Conservation (phyloP, 1,140 invertebrate species). For the Drosophila yakuba region DNA sequence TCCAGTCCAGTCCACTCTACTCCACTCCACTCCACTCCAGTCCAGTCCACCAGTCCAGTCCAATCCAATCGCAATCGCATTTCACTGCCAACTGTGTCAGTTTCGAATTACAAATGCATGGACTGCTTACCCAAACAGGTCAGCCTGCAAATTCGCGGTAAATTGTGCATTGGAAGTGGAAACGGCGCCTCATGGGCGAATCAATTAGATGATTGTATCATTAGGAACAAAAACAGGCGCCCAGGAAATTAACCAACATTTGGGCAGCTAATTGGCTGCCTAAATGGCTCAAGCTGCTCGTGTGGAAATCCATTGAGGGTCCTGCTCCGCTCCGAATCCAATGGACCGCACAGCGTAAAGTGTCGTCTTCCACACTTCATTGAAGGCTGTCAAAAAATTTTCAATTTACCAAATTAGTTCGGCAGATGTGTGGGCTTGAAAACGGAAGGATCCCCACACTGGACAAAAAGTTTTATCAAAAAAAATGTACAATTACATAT, state of each 20-base stretch:
- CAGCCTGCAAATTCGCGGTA: slow-evolving; percentile 67
- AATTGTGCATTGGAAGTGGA: slow-evolving; percentile 36
- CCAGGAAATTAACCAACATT: slow-evolving; percentile 79
- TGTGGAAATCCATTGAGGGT: slow-evolving; percentile 69
- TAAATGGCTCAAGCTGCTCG: slow-evolving; percentile 76
- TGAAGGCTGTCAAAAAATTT: slow-evolving; percentile 78
- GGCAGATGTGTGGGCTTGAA: slow-evolving; percentile 20
- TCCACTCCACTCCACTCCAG: too few relatives aligned
- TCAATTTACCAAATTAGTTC: slow-evolving; percentile 79
- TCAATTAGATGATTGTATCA: slow-evolving; percentile 82
- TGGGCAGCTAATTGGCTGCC: slow-evolving; percentile 80
- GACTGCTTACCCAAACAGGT: slow-evolving; percentile 75
- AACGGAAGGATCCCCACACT: slow-evolving; percentile 7
- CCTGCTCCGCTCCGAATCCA: slow-evolving; percentile 19
- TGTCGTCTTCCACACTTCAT: slow-evolving; percentile 78
- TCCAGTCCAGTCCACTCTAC: slow-evolving; percentile 6
- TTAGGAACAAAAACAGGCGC: slow-evolving; percentile 63
- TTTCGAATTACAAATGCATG: slow-evolving; percentile 80
- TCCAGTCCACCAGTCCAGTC: too few relatives aligned
- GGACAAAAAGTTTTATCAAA: not conserved
- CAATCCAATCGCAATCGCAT: slow-evolving; percentile 18
- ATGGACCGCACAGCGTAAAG: slow-evolving; percentile 66
- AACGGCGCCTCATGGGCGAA: slow-evolving; percentile 30
- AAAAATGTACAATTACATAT: not conserved
- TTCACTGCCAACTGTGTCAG: slow-evolving; percentile 68